Evolutionary conservation across 2,888 invertebrate genomes (phyloP), one percentile per base, ranked within the genome.

Genomic region (Anorthoa munda): DNA sequence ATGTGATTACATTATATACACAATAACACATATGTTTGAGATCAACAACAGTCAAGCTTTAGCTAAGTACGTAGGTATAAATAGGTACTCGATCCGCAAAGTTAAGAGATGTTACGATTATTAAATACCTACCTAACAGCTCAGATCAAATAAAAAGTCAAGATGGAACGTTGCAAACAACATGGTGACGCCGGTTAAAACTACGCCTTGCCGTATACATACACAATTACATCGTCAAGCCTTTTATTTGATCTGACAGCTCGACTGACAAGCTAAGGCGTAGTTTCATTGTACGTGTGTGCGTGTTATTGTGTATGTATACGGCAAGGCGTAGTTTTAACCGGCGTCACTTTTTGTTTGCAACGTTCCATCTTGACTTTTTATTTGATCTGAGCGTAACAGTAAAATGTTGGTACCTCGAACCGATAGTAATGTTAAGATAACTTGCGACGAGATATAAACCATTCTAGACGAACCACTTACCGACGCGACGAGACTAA

Each of bases 1-100:
- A 95, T 94, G 95, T 95, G 95, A 94, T 95, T 95, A 95, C 91
- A 95, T 94, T 95, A 95, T 95, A 94, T 96, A 96, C 95, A 96
- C 92, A 93, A 90, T 94, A 94, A 94, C 93, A 95, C 91, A 93
- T 93, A 94, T 83, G 88, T 91, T 93, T 94, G 95, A 95, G 96
- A 95, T 95, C 95, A 96, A 95, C 94, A 95, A 95, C 95, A 95
- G 94, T 94, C 91, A 96, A 96, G 95, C 95, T 89, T 93, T 93
- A 94, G 92, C 93, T 95, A 94, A 91, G 87, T 91, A 93, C 84
- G 87, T 90, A 89, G 80, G 79, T 85, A 83, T 88, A 89, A 86
- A 84, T 84, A 86, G 76, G 85, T 89, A 88, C 86, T 87, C 82
- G 81, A 86, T 88, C 89, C 86, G 88, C 87, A 83, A 86, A 81